Conservation (phyloP, 2,797 vertebrate species). For the Phaenicophaeus curvirostris region DNA sequence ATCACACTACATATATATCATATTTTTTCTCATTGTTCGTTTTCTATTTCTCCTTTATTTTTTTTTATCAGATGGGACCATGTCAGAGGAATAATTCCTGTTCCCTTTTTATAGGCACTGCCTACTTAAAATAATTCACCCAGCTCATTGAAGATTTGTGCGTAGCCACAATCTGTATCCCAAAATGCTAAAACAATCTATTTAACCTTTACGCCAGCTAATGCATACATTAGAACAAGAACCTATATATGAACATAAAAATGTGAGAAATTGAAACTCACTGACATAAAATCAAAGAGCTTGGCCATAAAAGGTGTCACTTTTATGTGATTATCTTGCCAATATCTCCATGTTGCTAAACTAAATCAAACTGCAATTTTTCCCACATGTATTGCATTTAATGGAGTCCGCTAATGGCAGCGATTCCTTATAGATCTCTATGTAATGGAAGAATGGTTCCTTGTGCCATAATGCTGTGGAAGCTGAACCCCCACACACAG, state of each 20-base stretch:
- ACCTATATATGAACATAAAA: constrained; percentile 79
- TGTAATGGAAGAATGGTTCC: constrained; percentile 70
- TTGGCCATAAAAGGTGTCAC: constrained; percentile 78
- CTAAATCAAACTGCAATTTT: constrained; percentile 83
- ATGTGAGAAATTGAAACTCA: constrained; percentile 77
- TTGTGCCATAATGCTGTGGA: constrained; percentile 40
- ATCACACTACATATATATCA: neutral
- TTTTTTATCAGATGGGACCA: neutral
- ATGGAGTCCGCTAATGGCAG: constrained; percentile 79
- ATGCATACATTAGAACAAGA: constrained; percentile 76
- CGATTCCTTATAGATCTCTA: constrained; percentile 74
- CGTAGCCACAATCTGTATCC: constrained; percentile 53
- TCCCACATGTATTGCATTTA: constrained; percentile 79
- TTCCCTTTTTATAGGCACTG: constrained; percentile 13
- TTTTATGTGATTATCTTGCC: constrained; percentile 85
- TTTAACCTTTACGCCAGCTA: constrained; percentile 79
- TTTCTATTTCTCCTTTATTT: neutral
- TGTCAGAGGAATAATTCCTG: neutral
- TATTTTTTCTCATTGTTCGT: neutral
- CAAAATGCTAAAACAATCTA: constrained; percentile 77
- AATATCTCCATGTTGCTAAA: constrained; percentile 79
- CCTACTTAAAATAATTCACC: constrained; percentile 51
- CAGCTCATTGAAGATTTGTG: constrained; percentile 43
- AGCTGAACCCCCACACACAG: neutral
- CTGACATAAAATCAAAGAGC: constrained; percentile 84